Conservation (phyloP, 2,113 vertebrate genomes). For the Ailuropoda melanoleuca region DNA sequence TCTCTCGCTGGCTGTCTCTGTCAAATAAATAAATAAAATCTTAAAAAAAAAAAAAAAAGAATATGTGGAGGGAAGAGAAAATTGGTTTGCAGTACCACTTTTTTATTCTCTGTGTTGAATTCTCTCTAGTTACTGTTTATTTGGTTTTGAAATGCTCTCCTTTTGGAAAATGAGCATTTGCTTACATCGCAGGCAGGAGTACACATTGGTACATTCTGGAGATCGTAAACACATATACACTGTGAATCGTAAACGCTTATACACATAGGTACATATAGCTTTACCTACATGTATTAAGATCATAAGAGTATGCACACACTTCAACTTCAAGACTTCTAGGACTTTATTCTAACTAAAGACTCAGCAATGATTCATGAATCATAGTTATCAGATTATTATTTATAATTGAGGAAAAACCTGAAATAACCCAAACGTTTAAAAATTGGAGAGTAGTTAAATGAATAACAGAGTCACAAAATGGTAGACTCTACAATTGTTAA, state of each 20-base stretch:
- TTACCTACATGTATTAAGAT: not conserved
- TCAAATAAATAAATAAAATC: no score
- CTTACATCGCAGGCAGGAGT: not conserved
- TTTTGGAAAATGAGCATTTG: not conserved
- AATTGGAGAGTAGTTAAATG: not conserved
- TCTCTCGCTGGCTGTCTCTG: no score
- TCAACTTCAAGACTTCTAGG: not conserved
- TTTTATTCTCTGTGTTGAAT: not conserved
- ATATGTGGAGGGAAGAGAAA: not conserved
- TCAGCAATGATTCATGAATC: not conserved
- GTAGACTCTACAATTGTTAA: not conserved
- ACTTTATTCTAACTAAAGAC: constrained; percentile 26
- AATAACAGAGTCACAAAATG: not conserved
- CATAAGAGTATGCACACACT: not conserved
- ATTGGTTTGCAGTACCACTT: not conserved
- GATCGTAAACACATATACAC: not conserved
- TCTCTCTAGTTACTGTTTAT: not conserved
- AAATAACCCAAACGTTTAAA: not conserved
- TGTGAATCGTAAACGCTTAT: not conserved
- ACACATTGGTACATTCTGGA: not conserved
- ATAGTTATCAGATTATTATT: not conserved
- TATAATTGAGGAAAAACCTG: not conserved
- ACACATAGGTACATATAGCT: not conserved
- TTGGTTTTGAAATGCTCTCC: not conserved
- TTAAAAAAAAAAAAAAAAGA: no score